Evolutionary conservation across 1,140 invertebrate species (phyloP).

Genomic region (Spodoptera frugiperda): DNA sequence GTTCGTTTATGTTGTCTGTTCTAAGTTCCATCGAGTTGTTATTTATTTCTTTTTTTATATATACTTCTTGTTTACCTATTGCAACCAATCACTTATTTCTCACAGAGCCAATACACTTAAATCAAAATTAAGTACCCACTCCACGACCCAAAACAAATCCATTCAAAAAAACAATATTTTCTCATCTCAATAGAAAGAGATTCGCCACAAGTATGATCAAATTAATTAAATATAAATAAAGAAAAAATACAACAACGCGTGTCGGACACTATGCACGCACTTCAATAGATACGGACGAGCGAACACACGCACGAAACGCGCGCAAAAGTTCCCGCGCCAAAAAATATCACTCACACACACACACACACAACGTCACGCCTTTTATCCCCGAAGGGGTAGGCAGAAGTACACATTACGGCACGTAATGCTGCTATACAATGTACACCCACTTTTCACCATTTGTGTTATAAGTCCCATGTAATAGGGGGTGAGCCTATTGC

Average conservation of each 20-base stretch:
- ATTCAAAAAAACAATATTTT: slow-evolving; percentile 39
- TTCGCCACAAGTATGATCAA: slow-evolving; percentile 58
- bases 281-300: slow-evolving; percentile 67
- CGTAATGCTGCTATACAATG: no score
- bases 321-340: slow-evolving; percentile 63
- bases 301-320: slow-evolving; percentile 59
- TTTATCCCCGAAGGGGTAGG: no score
- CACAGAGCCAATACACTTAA: slow-evolving; percentile 51
- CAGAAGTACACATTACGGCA: no score
- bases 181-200: slow-evolving; percentile 26
- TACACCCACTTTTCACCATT: no score
- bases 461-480: no score
- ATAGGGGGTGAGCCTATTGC: no score
- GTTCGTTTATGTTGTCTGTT: no score
- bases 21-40: no score
- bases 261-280: slow-evolving; percentile 65
- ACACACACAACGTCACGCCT: no score
- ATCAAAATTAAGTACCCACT: slow-evolving; percentile 16
- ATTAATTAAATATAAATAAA: slow-evolving; percentile 71
- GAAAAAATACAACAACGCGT: slow-evolving; percentile 66
- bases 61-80: no score
- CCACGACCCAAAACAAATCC: slow-evolving; percentile 12
- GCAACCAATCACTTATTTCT: neutral
- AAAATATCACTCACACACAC: no score
- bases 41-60: no score